phyloP scores from a whole-genome alignment of 2,888 invertebrate genomes.

The Microctonus brassicae region DNA sequence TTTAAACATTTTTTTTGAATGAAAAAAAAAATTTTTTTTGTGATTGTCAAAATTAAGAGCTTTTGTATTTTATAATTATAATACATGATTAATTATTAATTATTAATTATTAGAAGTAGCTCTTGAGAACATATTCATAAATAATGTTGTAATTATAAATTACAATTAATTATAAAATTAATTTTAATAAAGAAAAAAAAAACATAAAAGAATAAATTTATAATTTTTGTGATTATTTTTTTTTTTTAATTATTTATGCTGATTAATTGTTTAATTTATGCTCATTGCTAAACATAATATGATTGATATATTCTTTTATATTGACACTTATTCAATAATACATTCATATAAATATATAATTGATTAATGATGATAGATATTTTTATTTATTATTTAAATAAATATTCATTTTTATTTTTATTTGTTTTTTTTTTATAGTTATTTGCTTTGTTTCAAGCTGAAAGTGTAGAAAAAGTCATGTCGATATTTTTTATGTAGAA shows the following conservation, averaged over 20 bases:
- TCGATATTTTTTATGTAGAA: no score
- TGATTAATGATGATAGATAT: not conserved
- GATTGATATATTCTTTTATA: not conserved
- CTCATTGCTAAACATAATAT: not conserved
- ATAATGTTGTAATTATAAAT: no score
- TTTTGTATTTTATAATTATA: no score
- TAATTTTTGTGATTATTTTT: not conserved
- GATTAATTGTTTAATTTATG: not conserved
- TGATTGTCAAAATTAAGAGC: no score
- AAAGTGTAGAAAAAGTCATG: not conserved
- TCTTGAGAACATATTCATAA: no score
- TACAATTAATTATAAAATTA: not conserved
- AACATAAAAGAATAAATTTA: no score
- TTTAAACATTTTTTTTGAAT: no score
- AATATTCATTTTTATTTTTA: not conserved
- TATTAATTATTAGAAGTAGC: no score
- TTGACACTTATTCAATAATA: not conserved
- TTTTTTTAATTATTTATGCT: not conserved
- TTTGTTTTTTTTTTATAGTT: not conserved
- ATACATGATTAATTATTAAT: no score
- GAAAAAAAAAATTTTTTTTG: no score
- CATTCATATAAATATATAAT: not conserved
- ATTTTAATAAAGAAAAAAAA: not conserved
- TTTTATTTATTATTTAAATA: not conserved
- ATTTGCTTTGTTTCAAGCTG: not conserved